Percentiles rank a stretch among this genome's conserved stretches.
phyloP scores from a whole-genome alignment of 2,888 invertebrate species.

The Pseudococcus longispinus region DNA sequence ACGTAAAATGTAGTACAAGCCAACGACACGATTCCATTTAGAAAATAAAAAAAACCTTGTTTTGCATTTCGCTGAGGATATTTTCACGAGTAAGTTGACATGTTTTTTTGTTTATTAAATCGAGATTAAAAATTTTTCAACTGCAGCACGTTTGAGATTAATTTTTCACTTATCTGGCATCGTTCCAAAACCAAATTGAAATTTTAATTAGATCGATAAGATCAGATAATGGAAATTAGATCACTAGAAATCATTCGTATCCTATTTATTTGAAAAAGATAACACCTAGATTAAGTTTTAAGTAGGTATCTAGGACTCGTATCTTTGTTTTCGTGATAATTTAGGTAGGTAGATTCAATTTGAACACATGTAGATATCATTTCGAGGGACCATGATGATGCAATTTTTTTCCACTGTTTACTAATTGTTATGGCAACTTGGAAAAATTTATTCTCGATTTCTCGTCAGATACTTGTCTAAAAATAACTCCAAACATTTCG shows the following conservation, averaged over 20 bases:
- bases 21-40: neutral
- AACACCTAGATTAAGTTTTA: neutral
- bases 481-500: neutral
- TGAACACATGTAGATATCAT: neutral
- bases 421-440: slow-evolving; percentile 9
- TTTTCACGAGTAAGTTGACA: neutral
- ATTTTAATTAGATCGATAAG: neutral
- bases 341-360: too few species aligned
- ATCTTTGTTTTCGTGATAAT: neutral
- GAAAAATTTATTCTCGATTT: neutral
- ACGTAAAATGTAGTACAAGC: neutral
- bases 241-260: neutral
- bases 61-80: neutral
- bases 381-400: neutral
- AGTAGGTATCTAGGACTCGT: too few species aligned
- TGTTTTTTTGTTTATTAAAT: neutral
- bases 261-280: neutral
- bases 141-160: neutral
- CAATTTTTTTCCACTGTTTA: neutral
- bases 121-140: neutral
- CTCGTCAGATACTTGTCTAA: neutral
- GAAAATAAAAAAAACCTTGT: neutral
- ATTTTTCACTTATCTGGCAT: neutral
- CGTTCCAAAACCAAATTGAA: neutral
- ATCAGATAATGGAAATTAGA: neutral